Evolutionary conservation across 1,140 invertebrate genomes (phyloP).

Genomic region (Neomicropteryx cornuta): DNA sequence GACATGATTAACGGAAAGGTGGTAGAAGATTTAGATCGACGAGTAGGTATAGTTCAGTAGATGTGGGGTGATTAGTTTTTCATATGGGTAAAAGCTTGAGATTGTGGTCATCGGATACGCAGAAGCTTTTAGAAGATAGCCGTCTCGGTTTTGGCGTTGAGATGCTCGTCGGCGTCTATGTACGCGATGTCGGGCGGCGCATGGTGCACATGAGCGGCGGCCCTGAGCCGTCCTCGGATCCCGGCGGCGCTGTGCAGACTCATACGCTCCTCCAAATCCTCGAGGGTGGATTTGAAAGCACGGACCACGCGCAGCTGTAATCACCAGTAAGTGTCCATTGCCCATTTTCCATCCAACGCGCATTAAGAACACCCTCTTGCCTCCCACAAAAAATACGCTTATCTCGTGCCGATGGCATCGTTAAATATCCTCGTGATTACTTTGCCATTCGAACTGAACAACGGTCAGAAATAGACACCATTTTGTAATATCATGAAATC

Average conservation of each 20-base stretch:
- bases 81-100: too few relatives aligned
- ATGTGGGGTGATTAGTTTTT: too few relatives aligned
- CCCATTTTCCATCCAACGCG: slow-evolving; percentile 14
- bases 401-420: slow-evolving; percentile 10
- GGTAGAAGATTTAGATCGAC: too few relatives aligned
- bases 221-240: slow-evolving; percentile 84
- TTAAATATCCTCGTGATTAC: too few relatives aligned
- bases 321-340: slow-evolving; percentile 38
- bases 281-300: slow-evolving; percentile 98
- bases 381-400: slow-evolving; percentile 10
- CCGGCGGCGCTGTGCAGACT: slow-evolving; percentile 96
- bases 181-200: slow-evolving; percentile 81
- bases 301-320: slow-evolving; percentile 99
- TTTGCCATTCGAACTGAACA: too few relatives aligned
- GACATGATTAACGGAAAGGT: too few relatives aligned
- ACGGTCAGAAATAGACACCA: too few relatives aligned
- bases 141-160: slow-evolving; percentile 37
- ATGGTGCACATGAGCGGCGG: slow-evolving; percentile 61
- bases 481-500: too few relatives aligned
- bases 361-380: slow-evolving; percentile 15
- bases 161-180: slow-evolving; percentile 78
- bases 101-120: slow-evolving; percentile 24
- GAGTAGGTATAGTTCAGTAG: too few relatives aligned
- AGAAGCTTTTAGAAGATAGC: slow-evolving; percentile 37
- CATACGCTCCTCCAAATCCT: slow-evolving; percentile 98